Base-by-base conservation (phyloP, 2,888 invertebrate species). In the Cyclophora albipunctata region DNA sequence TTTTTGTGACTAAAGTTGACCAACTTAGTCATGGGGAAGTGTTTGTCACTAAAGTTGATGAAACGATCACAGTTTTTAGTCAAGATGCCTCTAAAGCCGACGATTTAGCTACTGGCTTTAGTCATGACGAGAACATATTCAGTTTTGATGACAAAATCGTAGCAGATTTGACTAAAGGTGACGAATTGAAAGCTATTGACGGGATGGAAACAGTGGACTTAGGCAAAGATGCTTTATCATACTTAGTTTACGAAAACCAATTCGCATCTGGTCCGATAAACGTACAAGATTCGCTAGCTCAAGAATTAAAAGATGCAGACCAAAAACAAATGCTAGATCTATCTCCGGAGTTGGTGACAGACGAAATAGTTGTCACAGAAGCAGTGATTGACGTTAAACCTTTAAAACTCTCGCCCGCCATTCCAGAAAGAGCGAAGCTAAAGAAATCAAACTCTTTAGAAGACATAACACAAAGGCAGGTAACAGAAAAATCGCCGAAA, bases 201-300 rank as follows among this genome's bases (percentile, higher is more conserved):
- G 69, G 64, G 7, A 48, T 76, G 5, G 78, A 76, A 42, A 66
- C 60, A 0, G 73, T 88, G 0, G 88, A 88, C 61, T 63, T 88
- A 47, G 88, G 79, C 0, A 87, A 82, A 69, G 88, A 88, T 37
- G 88, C 88, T 0, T 51, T 88, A 0, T 81, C 86, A 0, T 86
- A 84, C 52, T 65, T 87, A 0, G 75, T 81, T 34, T 84, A 76
- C 44, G 85, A 84, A 46, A 79, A 71, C 49, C 71, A 73, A 53
- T 20, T 20, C 20, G 20, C 20, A 20, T 20, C 20, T 20, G 20
- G 20, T 20, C 20, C 20, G 20, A 20, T 20, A 20, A 20, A 20
- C 20, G 20, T 20, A 20, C 20, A 20, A 20, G 20, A 71, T 0
- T 81, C 79, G 0, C 51, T 87, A 45, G 84, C 84, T 0, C 75